Percentiles rank a stretch among this genome's conserved stretches.
phyloP scores from a whole-genome alignment of 1,140 invertebrate genomes.

The Dendrolimus punctatus region DNA sequence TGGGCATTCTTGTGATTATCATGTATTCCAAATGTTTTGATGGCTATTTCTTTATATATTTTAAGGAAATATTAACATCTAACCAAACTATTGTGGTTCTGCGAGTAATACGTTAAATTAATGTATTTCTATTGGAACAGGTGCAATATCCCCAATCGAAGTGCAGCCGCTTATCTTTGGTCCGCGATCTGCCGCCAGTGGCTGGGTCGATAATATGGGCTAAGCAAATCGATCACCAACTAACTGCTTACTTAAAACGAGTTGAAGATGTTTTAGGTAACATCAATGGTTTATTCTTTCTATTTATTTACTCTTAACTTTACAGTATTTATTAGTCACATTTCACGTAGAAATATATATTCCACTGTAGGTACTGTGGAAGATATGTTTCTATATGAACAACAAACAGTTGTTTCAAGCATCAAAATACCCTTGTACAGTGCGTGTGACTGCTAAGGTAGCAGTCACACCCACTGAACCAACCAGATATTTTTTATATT shows the following conservation, averaged over 20 bases:
- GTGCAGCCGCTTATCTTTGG: constrained; percentile 90
- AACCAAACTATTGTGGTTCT: not conserved
- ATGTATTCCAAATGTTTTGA: too few species aligned
- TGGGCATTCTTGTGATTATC: too few species aligned
- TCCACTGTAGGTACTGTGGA: too few species aligned
- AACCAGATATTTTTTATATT: constrained; percentile 1
- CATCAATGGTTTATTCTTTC: not conserved
- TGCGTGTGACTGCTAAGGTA: too few species aligned
- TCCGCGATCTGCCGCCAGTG: constrained; percentile 95
- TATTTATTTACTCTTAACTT: too few species aligned
- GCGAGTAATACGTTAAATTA: too few species aligned
- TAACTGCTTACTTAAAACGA: constrained; percentile 96
- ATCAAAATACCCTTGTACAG: too few species aligned
- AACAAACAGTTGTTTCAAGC: too few species aligned
- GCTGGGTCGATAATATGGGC: constrained; percentile 99
- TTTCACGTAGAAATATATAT: too few species aligned
- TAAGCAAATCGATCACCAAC: constrained; percentile 97
- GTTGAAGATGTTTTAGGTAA: constrained; percentile 97
- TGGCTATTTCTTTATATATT: not conserved
- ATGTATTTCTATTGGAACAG: constrained; percentile 45
- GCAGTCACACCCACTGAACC: too few species aligned
- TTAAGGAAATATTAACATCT: not conserved
- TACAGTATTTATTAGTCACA: too few species aligned
- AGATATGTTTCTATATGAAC: too few species aligned
- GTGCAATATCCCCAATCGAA: constrained; percentile 95